These are phyloP conservation scores for Stenolophus ochropezus DNA, from an alignment of 2,888 invertebrate species.

Conservation along the genomic window DNA sequence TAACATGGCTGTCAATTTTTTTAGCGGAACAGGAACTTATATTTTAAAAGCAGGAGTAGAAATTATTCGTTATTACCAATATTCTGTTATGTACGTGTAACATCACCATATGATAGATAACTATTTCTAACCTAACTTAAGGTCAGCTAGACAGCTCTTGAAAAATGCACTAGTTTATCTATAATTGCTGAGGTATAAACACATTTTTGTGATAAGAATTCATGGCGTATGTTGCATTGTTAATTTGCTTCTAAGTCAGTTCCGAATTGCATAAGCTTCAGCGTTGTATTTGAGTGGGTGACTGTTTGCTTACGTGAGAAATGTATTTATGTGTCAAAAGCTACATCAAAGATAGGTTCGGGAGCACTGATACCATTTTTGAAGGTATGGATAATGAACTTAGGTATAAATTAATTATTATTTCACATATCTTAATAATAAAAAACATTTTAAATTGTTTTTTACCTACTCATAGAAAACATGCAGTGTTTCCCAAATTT, in stretches of 20 bases:
- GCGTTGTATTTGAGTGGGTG: neutral
- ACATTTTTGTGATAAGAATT: slow-evolving; percentile 6
- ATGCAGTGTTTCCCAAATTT: no score
- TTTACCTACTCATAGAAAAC: no score
- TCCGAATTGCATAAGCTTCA: neutral
- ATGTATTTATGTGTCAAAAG: slow-evolving; percentile 19
- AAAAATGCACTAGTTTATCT: slow-evolving; percentile 17
- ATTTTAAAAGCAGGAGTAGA: no score
- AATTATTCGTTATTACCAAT: no score
- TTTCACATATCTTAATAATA: no score
- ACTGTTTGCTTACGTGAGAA: neutral
- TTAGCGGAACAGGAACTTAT: no score
- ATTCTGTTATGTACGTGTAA: no score
- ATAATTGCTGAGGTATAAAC: slow-evolving; percentile 15
- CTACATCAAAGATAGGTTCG: neutral
- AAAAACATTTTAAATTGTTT: no score
- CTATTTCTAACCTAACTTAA: no score
- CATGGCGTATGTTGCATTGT: neutral
- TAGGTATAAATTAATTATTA: no score
- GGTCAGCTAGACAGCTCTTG: slow-evolving; percentile 10
- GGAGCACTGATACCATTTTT: neutral
- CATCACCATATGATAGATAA: no score
- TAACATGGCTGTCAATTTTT: no score
- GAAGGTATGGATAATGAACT: slow-evolving; percentile 2
- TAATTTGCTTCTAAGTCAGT: neutral